Conservation (phyloP, 2,888 invertebrate genomes). For the Ptychoptera contaminata region DNA sequence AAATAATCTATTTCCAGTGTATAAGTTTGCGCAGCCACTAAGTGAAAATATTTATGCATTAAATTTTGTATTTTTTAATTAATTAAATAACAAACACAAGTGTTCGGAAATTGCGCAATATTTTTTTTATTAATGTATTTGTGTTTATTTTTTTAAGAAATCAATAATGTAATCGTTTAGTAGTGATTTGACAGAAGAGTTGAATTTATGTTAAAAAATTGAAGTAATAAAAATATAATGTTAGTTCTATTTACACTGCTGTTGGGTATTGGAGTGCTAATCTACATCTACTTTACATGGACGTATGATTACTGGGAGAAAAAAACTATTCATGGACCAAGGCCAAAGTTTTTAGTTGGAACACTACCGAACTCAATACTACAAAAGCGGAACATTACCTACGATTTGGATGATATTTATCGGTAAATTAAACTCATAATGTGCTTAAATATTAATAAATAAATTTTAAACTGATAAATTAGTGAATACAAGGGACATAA, state of each 20-base stretch:
- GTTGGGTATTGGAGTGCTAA: too few relatives aligned
- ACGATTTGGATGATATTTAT: constrained; percentile 20
- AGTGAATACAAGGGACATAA: constrained; percentile 19
- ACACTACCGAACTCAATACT: constrained; percentile 14
- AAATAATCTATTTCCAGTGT: too few relatives aligned
- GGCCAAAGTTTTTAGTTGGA: constrained; percentile 19
- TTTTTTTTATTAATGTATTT: too few relatives aligned
- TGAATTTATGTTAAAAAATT: too few relatives aligned
- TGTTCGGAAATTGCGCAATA: too few relatives aligned
- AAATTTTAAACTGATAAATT: neutral
- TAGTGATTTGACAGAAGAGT: too few relatives aligned
- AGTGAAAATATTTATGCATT: too few relatives aligned
- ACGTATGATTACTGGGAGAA: constrained; percentile 20
- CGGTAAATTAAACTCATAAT: constrained; percentile 15
- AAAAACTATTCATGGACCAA: constrained; percentile 19
- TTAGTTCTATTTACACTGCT: neutral
- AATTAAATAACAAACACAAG: too few relatives aligned
- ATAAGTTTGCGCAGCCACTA: too few relatives aligned
- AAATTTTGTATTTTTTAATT: too few relatives aligned
- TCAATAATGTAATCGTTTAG: too few relatives aligned
- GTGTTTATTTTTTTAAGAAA: too few relatives aligned
- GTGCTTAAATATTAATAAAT: neutral
- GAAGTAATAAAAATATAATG: neutral
- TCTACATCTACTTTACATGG: constrained; percentile 13
- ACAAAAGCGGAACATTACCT: constrained; percentile 13